These are phyloP conservation scores for Eufriesea mexicana DNA, from an alignment of 1,140 invertebrate species.

Conservation along the genomic window DNA sequence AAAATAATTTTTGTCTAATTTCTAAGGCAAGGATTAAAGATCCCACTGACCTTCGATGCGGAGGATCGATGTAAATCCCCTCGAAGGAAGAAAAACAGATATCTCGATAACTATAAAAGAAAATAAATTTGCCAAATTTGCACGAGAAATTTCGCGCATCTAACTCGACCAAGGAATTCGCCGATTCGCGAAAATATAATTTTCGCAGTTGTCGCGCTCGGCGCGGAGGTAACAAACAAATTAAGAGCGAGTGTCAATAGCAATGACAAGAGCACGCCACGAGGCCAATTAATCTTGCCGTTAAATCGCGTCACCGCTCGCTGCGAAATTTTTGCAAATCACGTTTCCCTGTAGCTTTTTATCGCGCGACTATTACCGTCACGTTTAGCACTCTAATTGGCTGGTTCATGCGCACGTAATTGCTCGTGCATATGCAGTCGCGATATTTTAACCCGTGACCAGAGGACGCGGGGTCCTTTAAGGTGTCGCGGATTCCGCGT, in stretches of 20 bases:
- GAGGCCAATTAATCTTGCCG: slow-evolving; percentile 16
- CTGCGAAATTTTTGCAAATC: slow-evolving; percentile 45
- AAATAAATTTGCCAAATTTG: too few species aligned
- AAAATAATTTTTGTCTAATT: too few species aligned
- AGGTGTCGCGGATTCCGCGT: neutral
- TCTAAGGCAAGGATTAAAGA: too few species aligned
- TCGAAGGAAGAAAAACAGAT: too few species aligned
- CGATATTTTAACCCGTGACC: slow-evolving; percentile 6
- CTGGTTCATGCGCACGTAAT: slow-evolving; percentile 12
- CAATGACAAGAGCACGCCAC: neutral
- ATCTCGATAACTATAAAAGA: too few species aligned
- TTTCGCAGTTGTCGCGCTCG: too few species aligned
- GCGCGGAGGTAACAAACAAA: neutral
- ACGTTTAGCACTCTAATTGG: slow-evolving; percentile 46
- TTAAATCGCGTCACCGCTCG: slow-evolving; percentile 9
- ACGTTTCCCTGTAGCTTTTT: slow-evolving; percentile 18
- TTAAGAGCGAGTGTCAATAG: neutral
- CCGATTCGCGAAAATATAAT: too few species aligned
- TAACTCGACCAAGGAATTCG: too few species aligned
- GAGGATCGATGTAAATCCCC: too few species aligned
- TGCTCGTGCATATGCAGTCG: slow-evolving; percentile 19
- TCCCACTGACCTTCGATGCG: too few species aligned
- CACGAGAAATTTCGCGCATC: too few species aligned
- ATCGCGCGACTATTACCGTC: neutral
- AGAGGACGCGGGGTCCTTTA: neutral